These are phyloP conservation scores for Phengaris alcon DNA, from an alignment of 2,888 invertebrate species.

Conservation along the genomic window DNA sequence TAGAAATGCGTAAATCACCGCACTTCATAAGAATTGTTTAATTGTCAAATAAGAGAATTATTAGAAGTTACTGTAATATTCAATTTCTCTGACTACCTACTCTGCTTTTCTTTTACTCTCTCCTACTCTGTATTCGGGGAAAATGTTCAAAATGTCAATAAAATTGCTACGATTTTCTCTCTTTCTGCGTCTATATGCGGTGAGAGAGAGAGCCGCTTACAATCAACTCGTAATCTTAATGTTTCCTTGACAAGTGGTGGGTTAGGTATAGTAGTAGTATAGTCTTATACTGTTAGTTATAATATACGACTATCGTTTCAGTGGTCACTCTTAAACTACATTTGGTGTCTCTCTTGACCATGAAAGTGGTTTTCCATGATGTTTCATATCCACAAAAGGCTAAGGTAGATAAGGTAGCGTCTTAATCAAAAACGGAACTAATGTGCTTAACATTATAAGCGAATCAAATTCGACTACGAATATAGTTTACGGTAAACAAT, in stretches of 20 bases:
- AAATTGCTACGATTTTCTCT: background rate
- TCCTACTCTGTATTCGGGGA: background rate
- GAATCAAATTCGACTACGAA: background rate
- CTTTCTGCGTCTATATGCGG: background rate
- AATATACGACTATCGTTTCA: background rate
- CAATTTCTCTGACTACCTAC: too few relatives aligned
- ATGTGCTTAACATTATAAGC: background rate
- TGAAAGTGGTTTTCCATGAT: background rate
- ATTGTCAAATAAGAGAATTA: too few relatives aligned
- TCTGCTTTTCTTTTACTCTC: too few relatives aligned
- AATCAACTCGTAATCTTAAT: background rate
- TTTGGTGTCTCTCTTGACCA: background rate
- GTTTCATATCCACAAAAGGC: background rate
- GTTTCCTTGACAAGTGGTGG: background rate
- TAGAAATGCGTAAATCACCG: too few relatives aligned
- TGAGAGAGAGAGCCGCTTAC: background rate
- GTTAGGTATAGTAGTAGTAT: too few relatives aligned
- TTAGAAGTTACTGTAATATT: too few relatives aligned
- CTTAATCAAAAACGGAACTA: conserved; percentile 9
- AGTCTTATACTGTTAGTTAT: background rate
- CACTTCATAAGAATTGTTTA: too few relatives aligned
- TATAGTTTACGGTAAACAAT: background rate
- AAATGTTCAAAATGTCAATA: background rate
- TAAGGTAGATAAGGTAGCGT: conserved; percentile 7
- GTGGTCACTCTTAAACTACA: background rate